A percentile compares a stretch with the other conserved stretches of the same genome.
Conservation (phyloP, 2,797 vertebrate genomes). For the Arvicola amphibius region DNA sequence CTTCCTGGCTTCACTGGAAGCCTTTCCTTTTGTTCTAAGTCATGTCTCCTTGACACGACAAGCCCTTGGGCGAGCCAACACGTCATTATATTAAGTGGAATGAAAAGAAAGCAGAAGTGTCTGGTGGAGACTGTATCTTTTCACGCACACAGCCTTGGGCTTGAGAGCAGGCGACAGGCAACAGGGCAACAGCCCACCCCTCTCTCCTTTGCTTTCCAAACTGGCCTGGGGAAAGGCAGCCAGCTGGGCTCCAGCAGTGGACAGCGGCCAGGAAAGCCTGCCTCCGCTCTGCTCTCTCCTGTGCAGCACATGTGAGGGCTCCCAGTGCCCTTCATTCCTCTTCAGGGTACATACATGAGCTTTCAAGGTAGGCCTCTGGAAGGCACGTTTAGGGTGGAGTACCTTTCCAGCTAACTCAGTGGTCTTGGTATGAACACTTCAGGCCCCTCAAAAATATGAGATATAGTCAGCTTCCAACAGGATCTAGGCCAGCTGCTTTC, state of each 20-base stretch:
- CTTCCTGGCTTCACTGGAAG: constrained; percentile 47
- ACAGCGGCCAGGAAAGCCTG: not conserved
- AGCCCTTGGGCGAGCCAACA: constrained; percentile 24
- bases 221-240: not conserved
- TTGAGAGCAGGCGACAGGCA: not conserved
- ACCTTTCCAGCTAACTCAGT: not conserved
- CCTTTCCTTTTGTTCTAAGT: constrained; percentile 54
- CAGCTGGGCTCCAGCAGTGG: not conserved
- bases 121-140: not conserved
- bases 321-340: not conserved
- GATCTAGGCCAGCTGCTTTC: constrained; percentile 15
- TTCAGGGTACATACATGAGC: not conserved
- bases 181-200: not conserved
- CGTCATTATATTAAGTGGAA: constrained; percentile 54
- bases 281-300: not conserved
- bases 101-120: constrained; percentile 10
- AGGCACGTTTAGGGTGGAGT: no score
- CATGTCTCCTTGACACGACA: constrained; percentile 55
- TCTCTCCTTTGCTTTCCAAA: constrained; percentile 25
- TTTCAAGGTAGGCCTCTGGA: not conserved
- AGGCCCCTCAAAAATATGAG: not conserved
- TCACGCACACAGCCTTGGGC: not conserved
- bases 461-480: not conserved
- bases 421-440: constrained; percentile 2
- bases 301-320: not conserved